Evolutionary conservation across 2,113 vertebrate genomes (phyloP).

Genomic region (Circaetus gallicus): DNA sequence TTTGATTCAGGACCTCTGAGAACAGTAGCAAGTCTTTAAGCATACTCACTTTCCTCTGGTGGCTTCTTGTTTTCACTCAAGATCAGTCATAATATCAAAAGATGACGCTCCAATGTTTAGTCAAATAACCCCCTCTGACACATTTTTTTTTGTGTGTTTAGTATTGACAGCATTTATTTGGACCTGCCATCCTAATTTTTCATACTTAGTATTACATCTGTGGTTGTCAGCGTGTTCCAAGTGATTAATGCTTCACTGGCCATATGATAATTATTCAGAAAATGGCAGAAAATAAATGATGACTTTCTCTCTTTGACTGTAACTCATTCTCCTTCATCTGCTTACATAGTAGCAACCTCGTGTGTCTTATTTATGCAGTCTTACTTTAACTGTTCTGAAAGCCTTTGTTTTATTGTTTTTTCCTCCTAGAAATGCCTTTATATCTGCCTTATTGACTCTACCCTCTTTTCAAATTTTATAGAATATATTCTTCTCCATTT

Average conservation of each 20-base stretch:
- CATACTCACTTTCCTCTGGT: neutral
- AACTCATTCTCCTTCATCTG: neutral
- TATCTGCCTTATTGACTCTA: neutral
- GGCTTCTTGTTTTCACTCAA: neutral
- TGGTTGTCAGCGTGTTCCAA: neutral
- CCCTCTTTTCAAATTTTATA: neutral
- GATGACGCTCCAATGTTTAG: neutral
- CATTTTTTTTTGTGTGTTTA: neutral
- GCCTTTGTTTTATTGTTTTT: neutral
- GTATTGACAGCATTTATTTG: neutral
- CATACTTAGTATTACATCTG: neutral
- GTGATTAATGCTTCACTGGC: neutral
- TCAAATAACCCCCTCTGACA: neutral
- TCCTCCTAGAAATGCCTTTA: neutral
- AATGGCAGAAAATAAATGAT: neutral
- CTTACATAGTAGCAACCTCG: neutral
- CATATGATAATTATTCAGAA: neutral
- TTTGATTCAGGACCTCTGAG: neutral
- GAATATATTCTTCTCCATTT: neutral
- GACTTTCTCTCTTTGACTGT: neutral
- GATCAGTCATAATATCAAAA: neutral
- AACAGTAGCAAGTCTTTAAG: neutral
- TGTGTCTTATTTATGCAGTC: neutral
- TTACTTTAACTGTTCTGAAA: neutral
- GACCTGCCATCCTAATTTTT: constrained; percentile 1